phyloP scores from a whole-genome alignment of 2,797 vertebrate species.

The Crenichthys baileyi region DNA sequence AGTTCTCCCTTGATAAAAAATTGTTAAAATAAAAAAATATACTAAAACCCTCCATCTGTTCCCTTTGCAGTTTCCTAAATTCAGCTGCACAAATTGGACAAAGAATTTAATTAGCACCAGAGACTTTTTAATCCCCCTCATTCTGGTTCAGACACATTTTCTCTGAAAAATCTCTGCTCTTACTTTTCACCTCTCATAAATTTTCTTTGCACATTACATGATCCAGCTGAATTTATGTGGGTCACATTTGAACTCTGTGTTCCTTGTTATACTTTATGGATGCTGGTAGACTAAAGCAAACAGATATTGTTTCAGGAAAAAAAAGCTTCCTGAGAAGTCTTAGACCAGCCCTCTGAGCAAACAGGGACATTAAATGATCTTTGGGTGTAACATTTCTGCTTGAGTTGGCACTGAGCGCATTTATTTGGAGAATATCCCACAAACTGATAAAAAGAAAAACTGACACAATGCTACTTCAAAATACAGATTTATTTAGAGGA shows the following conservation, averaged over 20 bases:
- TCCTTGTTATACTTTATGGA: no score
- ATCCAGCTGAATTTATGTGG: constrained; percentile 55
- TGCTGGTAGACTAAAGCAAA: no score
- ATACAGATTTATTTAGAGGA: constrained; percentile 28
- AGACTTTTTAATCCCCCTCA: constrained; percentile 44
- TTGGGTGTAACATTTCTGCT: constrained; percentile 18
- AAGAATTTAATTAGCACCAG: constrained; percentile 46
- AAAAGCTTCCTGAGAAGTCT: constrained; percentile 32
- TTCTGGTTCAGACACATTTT: constrained; percentile 22
- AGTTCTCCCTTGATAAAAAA: constrained; percentile 41
- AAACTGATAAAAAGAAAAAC: constrained; percentile 24
- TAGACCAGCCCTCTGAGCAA: constrained; percentile 24
- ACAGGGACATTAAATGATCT: constrained; percentile 22
- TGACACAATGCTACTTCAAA: constrained; percentile 23
- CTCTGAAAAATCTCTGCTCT: constrained; percentile 33
- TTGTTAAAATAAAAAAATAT: constrained; percentile 29
- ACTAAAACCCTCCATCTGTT: constrained; percentile 50
- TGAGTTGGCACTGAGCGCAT: constrained; percentile 15
- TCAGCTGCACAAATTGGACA: constrained; percentile 35
- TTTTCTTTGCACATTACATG: constrained; percentile 37
- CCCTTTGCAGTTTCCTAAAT: constrained; percentile 48
- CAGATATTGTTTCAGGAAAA: constrained; percentile 31
- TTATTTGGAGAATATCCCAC: constrained; percentile 16
- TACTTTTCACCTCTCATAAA: constrained; percentile 39
- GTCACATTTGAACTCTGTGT: constrained; percentile 38